Evolutionary conservation across 2,888 invertebrate genomes (phyloP).

Genomic region (Sinopyrophorus schimmeli): DNA sequence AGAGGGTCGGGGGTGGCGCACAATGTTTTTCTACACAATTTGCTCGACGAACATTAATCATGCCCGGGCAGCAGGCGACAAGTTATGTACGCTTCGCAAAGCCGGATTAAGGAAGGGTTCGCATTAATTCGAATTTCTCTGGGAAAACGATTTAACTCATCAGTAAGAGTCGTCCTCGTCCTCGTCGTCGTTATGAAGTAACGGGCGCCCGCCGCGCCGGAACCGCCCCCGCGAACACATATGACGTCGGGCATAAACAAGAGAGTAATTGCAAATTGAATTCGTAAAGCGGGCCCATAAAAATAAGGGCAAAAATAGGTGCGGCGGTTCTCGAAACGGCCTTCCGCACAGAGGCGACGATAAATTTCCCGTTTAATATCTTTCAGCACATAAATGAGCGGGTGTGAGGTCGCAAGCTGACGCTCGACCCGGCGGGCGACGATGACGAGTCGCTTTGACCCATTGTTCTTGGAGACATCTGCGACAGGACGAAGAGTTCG

Average conservation of each 20-base stretch:
- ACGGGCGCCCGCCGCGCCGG: constrained; percentile 13
- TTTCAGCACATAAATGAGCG: constrained; percentile 51
- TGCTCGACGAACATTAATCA: constrained; percentile 59
- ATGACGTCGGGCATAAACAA: constrained; percentile 38
- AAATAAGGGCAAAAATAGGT: constrained; percentile 36
- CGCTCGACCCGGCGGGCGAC: constrained; percentile 45
- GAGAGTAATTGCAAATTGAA: constrained; percentile 43
- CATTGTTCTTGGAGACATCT: constrained; percentile 47
- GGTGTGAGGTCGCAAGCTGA: constrained; percentile 55
- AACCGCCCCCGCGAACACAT: constrained; percentile 25
- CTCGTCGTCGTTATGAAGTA: constrained; percentile 16
- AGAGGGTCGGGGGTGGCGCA: constrained; percentile 41
- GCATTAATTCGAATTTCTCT: constrained; percentile 33
- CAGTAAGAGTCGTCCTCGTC: constrained; percentile 18
- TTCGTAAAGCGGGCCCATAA: constrained; percentile 39
- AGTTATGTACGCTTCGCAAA: constrained; percentile 34
- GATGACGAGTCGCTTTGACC: constrained; percentile 51
- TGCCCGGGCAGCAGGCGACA: constrained; percentile 38
- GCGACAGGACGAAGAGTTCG: constrained; percentile 48
- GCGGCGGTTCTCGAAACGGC: constrained; percentile 33
- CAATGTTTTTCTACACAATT: constrained; percentile 60
- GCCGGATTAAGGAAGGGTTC: constrained; percentile 35
- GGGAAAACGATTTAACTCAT: constrained; percentile 29
- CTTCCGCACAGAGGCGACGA: constrained; percentile 40
- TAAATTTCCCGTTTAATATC: constrained; percentile 57